Base-by-base conservation (phyloP, 2,113 vertebrate species). In the Nymphicus hollandicus region DNA sequence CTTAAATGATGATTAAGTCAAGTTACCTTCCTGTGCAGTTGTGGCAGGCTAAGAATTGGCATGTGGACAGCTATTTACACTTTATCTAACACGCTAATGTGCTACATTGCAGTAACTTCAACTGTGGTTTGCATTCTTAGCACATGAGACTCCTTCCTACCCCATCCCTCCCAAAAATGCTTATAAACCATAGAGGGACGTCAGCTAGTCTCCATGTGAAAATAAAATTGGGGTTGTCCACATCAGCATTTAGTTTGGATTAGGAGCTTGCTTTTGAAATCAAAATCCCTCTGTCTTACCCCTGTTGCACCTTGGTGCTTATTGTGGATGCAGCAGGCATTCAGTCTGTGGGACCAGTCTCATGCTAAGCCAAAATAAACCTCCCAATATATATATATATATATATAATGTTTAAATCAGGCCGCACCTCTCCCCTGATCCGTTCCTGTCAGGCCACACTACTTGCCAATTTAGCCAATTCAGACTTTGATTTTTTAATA, bases 361-460 rank as follows among this genome's bases (percentile, higher is more conserved):
- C 4, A 1, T 23, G 24, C 64, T 81, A 81, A 88, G 94, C 92
- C 92, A 95, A 93, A 94, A 90, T 83, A 96, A 97, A 95, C 95
- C 85, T 94, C 64, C 86, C 11, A 7, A 92, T 86, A 88, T 58
- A 50, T 58, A 68, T 88, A 37, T 83, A 92, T 86, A 88, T 58
- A 50, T 58, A 68, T 88, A 37, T 83, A 88, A 90, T 78, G 66
- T 93, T 96, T 95, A 25, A 81, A 68, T 93, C 93, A 92, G 50
- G 47, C 55, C 55, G 52, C 83, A 24, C 88, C 64, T 93, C 72
- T 93, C 77, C 84, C 50, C 86, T 88, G 64, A 64, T 91, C 87
- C 15, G 1, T 91, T 93, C 81, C 91, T 91, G 72, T 86, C 1
- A 0, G 69, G 66, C 78, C 70, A 64, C 35, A 61, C 52, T 79